Conservation (phyloP, 2,888 invertebrate genomes). For the Seira ritae region DNA sequence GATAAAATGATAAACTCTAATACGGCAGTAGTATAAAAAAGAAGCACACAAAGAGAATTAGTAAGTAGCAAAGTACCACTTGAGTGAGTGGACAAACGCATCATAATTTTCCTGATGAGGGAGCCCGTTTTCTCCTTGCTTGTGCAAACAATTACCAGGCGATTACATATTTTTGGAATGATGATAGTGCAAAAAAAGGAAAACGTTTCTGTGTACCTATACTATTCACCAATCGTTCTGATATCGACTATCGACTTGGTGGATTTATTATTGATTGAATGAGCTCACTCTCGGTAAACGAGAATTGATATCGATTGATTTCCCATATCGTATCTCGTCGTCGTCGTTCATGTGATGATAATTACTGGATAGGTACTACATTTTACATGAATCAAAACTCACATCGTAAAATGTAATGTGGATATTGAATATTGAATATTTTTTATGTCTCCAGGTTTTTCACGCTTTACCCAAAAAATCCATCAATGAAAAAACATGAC, state of each 20-base stretch:
- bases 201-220: constrained; percentile 29
- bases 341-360: constrained; percentile 22
- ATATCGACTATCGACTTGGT: background rate
- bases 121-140: constrained; percentile 43
- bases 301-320: constrained; percentile 51
- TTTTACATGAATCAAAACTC: too few relatives aligned
- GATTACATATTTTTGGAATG: constrained; percentile 53
- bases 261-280: constrained; percentile 45
- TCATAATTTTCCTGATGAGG: constrained; percentile 4
- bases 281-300: constrained; percentile 31
- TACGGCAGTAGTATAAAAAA: too few relatives aligned
- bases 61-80: too few relatives aligned
- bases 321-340: constrained; percentile 23
- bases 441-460: too few relatives aligned
- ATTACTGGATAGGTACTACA: background rate
- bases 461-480: too few relatives aligned
- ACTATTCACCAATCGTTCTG: constrained; percentile 24
- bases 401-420: too few relatives aligned
- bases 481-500: too few relatives aligned
- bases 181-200: constrained; percentile 50
- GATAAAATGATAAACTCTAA: too few relatives aligned
- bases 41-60: too few relatives aligned
- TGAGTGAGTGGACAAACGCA: too few relatives aligned
- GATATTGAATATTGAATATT: too few relatives aligned
- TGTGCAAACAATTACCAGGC: constrained; percentile 34